These are phyloP conservation scores for Enteromius paludinosus DNA, from an alignment of 2,797 vertebrate genomes.

Conservation along the genomic window DNA sequence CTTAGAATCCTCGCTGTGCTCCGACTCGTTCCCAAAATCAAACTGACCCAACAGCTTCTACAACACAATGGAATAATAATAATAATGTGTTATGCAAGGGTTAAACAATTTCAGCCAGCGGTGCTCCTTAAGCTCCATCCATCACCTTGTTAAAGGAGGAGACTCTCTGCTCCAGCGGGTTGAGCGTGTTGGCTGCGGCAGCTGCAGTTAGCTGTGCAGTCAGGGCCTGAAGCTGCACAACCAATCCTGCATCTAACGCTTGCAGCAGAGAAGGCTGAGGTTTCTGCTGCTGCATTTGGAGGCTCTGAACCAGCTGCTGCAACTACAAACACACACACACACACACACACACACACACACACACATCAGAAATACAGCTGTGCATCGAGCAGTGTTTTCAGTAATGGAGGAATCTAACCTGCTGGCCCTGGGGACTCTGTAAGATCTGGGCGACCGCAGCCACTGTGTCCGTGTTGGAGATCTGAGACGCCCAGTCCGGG, in stretches of 20 bases:
- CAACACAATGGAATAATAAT: conserved; percentile 48
- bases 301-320: conserved; percentile 95
- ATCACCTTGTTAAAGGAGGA: conserved; percentile 97
- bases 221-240: conserved; percentile 95
- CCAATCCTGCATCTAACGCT: conserved; percentile 94
- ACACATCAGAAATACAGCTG: conserved; percentile 26
- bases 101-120: neutral
- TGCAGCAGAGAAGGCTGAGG: conserved; percentile 96
- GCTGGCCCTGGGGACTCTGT: conserved; percentile 97
- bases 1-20: conserved; percentile 91
- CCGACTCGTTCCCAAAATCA: conserved; percentile 93
- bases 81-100: neutral
- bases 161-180: conserved; percentile 93
- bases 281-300: conserved; percentile 98
- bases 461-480: conserved; percentile 95
- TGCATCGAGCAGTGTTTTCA: neutral
- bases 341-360: neutral
- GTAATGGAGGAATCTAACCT: conserved; percentile 79
- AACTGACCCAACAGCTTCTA: conserved; percentile 97
- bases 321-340: conserved; percentile 82
- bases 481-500: conserved; percentile 97
- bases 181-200: conserved; percentile 90
- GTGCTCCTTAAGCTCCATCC: neutral
- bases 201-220: conserved; percentile 98
- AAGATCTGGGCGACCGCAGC: conserved; percentile 97